Base-by-base conservation (phyloP, 1,140 invertebrate species). In the Popillia japonica region DNA sequence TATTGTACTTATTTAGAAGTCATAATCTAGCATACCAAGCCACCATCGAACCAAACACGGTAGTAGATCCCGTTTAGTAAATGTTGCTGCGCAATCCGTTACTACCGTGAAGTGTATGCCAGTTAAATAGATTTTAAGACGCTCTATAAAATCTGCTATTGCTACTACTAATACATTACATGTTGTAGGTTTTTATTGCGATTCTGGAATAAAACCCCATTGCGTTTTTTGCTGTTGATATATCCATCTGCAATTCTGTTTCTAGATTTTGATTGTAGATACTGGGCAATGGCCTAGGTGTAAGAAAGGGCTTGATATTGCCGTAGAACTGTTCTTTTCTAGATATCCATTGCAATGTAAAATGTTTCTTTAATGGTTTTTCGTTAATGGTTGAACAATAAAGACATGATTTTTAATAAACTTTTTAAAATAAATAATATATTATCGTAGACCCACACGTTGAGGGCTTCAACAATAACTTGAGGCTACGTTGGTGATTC, bases 251-350 rank as follows among this genome's bases (percentile, higher is more conserved):
- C 84, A 14, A 85, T 79, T 0, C 85, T 85, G 0, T 77, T 27
- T n/a, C 80, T 17, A 76, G 44, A 80, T 0, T 83, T 78, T 44
- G 81, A 81, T 72, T 80, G 81, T 14, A 80, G 83, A 40, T 82
- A 81, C 0, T 82, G 80, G 27, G 81, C 77, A 78, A 79, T 79
- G 2, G 74, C 78, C 0, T 88, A 88, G 78, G 84, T 79, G 6
- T 88, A 87, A 72, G 77, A 86, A 9, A 80, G 81, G 27, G 27
- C 6, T 77, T 77, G 0, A 77, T 27, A 2, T 9, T 27, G 20
- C 10, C 8, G 22, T 14, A 68, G 23, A n/a, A 2, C 6, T 10
- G 2, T 68, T 68, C n/a, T 23, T 68, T 4, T 9, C 6, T 23
- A 2, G 10, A 68, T 2, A 3, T 11, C 64, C 23, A 68, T 68